A percentile compares a stretch with the other conserved stretches of the same genome.
Conservation (phyloP, 2,888 invertebrate species). For the Xylophagus ater region DNA sequence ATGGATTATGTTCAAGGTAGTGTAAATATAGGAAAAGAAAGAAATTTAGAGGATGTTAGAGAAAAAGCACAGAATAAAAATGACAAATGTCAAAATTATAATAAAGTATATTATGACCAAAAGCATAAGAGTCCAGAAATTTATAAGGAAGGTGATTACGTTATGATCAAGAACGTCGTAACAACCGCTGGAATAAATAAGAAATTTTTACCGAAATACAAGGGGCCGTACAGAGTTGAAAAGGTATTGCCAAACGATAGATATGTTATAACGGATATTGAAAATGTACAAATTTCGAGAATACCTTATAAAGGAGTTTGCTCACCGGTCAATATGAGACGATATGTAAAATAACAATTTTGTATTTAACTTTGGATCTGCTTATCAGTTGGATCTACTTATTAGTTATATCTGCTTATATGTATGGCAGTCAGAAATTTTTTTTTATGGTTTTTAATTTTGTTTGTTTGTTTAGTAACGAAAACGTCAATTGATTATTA, state of each 20-base stretch:
- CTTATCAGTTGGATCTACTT: no score
- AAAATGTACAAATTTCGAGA: slow-evolving; percentile 7
- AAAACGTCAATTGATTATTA: no score
- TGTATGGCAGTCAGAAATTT: no score
- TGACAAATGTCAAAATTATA: slow-evolving; percentile 13
- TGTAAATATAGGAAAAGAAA: neutral
- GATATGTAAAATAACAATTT: slow-evolving; percentile 8
- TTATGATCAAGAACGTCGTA: slow-evolving; percentile 21
- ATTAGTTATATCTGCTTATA: no score
- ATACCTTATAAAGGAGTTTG: slow-evolving; percentile 5
- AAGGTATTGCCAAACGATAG: slow-evolving; percentile 21
- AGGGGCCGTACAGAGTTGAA: slow-evolving; percentile 22
- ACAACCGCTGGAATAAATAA: slow-evolving; percentile 19
- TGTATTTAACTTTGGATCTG: no score
- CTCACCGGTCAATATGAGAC: slow-evolving; percentile 7
- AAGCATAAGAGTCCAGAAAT: slow-evolving; percentile 10
- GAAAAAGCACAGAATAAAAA: slow-evolving; percentile 14
- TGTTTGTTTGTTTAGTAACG: no score
- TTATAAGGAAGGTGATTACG: slow-evolving; percentile 18
- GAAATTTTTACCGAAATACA: no score
- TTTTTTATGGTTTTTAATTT: no score
- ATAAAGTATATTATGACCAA: slow-evolving; percentile 13
- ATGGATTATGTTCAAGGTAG: slow-evolving; percentile 14
- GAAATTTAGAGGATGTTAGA: slow-evolving; percentile 4
- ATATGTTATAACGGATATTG: slow-evolving; percentile 18